A percentile compares a stretch with the other conserved stretches of the same genome.
phyloP scores from a whole-genome alignment of 2,888 invertebrate species.

The Ophion ellenae region DNA sequence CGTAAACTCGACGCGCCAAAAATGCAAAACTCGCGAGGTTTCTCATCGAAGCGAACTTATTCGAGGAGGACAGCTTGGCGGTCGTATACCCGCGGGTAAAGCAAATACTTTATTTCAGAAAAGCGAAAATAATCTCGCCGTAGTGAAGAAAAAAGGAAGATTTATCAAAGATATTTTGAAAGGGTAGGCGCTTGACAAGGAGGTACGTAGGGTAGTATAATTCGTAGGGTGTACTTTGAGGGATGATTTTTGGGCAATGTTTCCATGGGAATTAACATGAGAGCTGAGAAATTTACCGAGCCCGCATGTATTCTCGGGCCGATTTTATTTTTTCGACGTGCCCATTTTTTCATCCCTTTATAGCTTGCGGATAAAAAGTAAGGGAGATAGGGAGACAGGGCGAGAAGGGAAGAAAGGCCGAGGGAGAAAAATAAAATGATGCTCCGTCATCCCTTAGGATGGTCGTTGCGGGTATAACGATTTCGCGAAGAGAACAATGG shows the following conservation, averaged over 20 bases:
- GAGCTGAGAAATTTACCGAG: slow-evolving; percentile 37
- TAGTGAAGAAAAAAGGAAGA: slow-evolving; percentile 12
- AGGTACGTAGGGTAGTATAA: not conserved
- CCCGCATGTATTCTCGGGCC: slow-evolving; percentile 9
- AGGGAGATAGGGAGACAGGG: not conserved
- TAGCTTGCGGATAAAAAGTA: slow-evolving; percentile 7
- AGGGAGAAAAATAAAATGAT: slow-evolving; percentile 1
- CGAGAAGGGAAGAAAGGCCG: not conserved
- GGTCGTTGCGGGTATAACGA: slow-evolving; percentile 62
- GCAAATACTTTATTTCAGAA: slow-evolving; percentile 25
- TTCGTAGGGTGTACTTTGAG: slow-evolving; percentile 10
- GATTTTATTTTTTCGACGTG: slow-evolving; percentile 29
- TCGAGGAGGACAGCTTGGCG: slow-evolving; percentile 48
- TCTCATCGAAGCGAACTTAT: slow-evolving; percentile 60
- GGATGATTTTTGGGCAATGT: slow-evolving; percentile 57
- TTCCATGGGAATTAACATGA: slow-evolving; percentile 52
- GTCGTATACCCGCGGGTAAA: not conserved
- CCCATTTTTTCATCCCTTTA: slow-evolving; percentile 21
- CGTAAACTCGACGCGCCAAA: slow-evolving; percentile 30
- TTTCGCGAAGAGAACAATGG: slow-evolving; percentile 66
- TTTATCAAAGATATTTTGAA: slow-evolving; percentile 54
- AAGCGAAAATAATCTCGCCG: slow-evolving; percentile 12
- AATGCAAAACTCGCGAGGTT: slow-evolving; percentile 37
- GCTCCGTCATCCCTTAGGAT: slow-evolving; percentile 2
- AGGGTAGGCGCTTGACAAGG: slow-evolving; percentile 5